Evolutionary conservation across 2,888 invertebrate species (phyloP).

Genomic region (Syritta pipiens): DNA sequence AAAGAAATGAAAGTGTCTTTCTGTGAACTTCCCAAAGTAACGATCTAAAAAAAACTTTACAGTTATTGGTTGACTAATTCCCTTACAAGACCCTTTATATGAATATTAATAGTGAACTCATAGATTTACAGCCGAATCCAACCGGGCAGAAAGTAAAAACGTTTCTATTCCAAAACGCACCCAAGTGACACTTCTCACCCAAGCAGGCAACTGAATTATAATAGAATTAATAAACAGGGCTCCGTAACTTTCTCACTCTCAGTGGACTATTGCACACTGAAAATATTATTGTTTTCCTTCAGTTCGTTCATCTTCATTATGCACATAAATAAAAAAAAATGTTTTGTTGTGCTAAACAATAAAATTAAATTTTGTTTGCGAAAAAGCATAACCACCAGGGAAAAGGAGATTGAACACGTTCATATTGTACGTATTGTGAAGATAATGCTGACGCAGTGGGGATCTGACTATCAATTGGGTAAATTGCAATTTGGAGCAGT

Average conservation of each 20-base stretch:
- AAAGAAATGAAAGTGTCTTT: too few species aligned
- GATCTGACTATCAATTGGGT: conserved; percentile 28
- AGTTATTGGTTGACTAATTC: too few species aligned
- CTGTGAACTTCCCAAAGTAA: too few species aligned
- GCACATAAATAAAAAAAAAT: not conserved
- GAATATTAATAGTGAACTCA: too few species aligned
- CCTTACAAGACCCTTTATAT: too few species aligned
- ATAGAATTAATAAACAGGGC: too few species aligned
- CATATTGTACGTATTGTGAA: too few species aligned
- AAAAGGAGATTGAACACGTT: not conserved
- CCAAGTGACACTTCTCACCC: conserved; percentile 28
- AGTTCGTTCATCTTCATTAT: conserved; percentile 44
- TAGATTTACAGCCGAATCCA: too few species aligned
- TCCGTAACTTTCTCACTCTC: conserved; percentile 29
- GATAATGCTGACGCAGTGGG: not conserved
- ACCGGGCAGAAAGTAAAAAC: not conserved
- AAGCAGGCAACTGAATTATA: too few species aligned
- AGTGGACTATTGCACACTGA: not conserved
- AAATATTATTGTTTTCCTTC: not conserved
- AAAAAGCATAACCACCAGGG: not conserved
- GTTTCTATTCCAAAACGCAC: not conserved
- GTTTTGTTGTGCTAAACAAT: conserved; percentile 7
- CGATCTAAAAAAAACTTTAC: too few species aligned
- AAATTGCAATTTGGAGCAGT: conserved; percentile 52
- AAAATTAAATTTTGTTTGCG: conserved; percentile 30